These are phyloP conservation scores for Aphidius gifuensis DNA, from an alignment of 1,140 invertebrate species.

Conservation along the genomic window DNA sequence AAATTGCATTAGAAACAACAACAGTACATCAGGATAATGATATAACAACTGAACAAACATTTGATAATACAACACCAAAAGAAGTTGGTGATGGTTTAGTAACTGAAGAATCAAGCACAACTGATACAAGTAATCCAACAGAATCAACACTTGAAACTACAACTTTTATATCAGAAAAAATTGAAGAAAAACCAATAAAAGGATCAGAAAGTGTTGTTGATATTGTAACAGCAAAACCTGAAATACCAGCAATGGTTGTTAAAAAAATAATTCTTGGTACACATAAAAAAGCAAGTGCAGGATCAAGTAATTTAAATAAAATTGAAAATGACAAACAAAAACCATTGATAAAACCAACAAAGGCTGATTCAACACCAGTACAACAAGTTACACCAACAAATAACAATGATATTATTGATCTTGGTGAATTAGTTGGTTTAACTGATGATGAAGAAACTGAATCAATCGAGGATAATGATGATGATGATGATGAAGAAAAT, in stretches of 20 bases:
- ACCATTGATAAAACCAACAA: constrained; percentile 27
- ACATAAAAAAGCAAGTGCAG: constrained; percentile 36
- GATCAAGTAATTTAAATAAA: constrained; percentile 36
- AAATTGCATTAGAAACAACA: background rate
- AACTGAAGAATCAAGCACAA: background rate
- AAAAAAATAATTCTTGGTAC: constrained; percentile 26
- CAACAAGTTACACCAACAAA: constrained; percentile 37
- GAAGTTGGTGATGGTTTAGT: background rate
- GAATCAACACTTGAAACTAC: constrained; percentile 6
- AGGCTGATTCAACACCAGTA: constrained; percentile 29
- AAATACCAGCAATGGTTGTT: constrained; percentile 17
- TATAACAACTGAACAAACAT: no score
- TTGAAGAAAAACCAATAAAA: background rate
- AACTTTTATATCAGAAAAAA: constrained; percentile 10
- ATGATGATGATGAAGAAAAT: constrained; percentile 27
- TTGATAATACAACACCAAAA: background rate
- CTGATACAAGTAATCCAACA: constrained; percentile 2
- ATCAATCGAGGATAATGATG: constrained; percentile 27
- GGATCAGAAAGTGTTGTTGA: no score
- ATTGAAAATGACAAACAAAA: constrained; percentile 35
- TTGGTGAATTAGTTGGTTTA: constrained; percentile 38
- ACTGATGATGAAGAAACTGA: constrained; percentile 31
- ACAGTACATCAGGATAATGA: no score
- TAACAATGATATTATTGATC: constrained; percentile 29
- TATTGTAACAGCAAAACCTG: constrained; percentile 12